These are phyloP conservation scores for Cyclina sinensis DNA, from an alignment of 1,140 invertebrate genomes.

Conservation along the genomic window DNA sequence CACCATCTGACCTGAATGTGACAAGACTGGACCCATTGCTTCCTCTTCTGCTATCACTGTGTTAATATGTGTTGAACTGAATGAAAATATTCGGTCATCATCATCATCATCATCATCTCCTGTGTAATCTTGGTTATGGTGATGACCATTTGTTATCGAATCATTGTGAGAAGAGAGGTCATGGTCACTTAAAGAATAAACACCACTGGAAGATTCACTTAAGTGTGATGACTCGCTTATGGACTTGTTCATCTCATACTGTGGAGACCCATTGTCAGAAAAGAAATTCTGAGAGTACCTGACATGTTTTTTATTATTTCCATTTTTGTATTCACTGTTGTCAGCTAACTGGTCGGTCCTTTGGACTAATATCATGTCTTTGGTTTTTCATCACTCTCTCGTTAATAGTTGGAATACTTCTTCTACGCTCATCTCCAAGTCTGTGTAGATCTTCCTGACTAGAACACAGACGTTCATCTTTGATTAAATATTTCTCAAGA, in stretches of 20 bases:
- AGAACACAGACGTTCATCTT: conserved; percentile 44
- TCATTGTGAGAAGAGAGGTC: conserved; percentile 22
- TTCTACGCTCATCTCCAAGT: conserved; percentile 31
- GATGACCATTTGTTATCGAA: conserved; percentile 35
- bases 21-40: conserved; percentile 19
- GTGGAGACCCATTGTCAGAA: conserved; percentile 7
- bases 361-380: conserved; percentile 19
- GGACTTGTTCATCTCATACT: conserved; percentile 53
- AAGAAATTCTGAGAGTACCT: conserved; percentile 45
- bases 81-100: conserved; percentile 54
- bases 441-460: conserved; percentile 63
- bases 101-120: conserved; percentile 49
- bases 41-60: conserved; percentile 63
- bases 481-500: conserved; percentile 52
- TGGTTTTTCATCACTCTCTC: background rate
- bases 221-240: conserved; percentile 52
- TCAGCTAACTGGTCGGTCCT: conserved; percentile 39
- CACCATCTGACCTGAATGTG: conserved; percentile 53
- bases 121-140: conserved; percentile 13
- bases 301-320: background rate
- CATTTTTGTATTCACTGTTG: conserved; percentile 22
- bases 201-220: conserved; percentile 47
- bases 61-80: conserved; percentile 62
- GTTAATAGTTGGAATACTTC: conserved; percentile 42
- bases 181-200: conserved; percentile 48